Evolutionary conservation across 2,113 vertebrate species (phyloP), one percentile per base, ranked within the genome.

Genomic region (Gopherus flavomarginatus): DNA sequence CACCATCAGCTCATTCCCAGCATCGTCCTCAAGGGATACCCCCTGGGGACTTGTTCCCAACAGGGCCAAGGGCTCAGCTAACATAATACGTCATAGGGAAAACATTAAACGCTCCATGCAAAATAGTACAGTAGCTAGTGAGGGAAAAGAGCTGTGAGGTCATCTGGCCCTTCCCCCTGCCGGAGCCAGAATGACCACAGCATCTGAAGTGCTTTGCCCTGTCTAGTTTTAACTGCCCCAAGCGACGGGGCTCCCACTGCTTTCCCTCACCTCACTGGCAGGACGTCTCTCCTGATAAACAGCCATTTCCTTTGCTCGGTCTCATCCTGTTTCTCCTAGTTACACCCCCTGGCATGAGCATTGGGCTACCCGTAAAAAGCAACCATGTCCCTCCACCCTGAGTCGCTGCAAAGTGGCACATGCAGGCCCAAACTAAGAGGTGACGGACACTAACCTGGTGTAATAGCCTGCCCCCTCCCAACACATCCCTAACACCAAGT

Each of bases 21-120:
- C 81, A 8, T 2, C 47, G 42, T 21, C 77, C 31, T 42, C 12
- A 0, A 1, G 22, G 47, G 26, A 50, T 19, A 22, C 2, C 6
- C 3, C 54, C 44, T 11, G 0, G 0, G 44, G 27, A 24, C 31
- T 79, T 49, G 13, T 83, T 57, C 38, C 22, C 31, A 80, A 16
- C 16, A 8, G 62, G 35, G 31, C 62, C 35, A n/a, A 69, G 62
- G 35, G 62, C 62, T 69, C 62, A 35, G 35, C 62, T 69, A 19
- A 69, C 31, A 6, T n/a, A n/a, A 65, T 65, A 65, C 6, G 7
- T 8, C 6, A 2, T 8, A 35, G 16, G 31, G 31, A 69, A 69
- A 69, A 19, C 62, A 9, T n/a, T n/a, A n/a, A 35, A 35, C 8
- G 4, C 35, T 16, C 59, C 59, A 35, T 19, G 16, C 6, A n/a